These are phyloP conservation scores for Choreutis nemorana DNA, from an alignment of 2,888 invertebrate genomes.

Conservation along the genomic window DNA sequence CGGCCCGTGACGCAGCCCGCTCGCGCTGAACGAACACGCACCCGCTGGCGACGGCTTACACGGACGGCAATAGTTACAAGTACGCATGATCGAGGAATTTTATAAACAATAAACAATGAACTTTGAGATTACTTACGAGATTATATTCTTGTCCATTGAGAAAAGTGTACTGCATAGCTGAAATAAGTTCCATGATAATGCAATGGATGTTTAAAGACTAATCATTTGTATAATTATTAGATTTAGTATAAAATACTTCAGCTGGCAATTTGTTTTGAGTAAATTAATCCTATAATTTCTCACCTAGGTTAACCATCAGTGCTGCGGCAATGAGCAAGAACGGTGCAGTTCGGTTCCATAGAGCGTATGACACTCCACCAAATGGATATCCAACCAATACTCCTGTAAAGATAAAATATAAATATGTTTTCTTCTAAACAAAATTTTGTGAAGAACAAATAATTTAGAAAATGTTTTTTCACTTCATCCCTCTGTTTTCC, in stretches of 20 bases:
- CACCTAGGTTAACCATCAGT: slow-evolving; percentile 32
- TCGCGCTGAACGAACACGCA: slow-evolving; percentile 9
- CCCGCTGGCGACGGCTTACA: slow-evolving; percentile 9
- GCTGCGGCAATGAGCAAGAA: slow-evolving; percentile 37
- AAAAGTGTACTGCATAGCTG: slow-evolving; percentile 34
- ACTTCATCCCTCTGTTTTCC: too few relatives aligned
- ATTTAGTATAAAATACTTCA: neutral
- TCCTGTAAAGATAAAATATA: slow-evolving; percentile 30
- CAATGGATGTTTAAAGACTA: neutral
- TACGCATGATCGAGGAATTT: too few relatives aligned
- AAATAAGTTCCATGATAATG: slow-evolving; percentile 8
- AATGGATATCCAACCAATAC: slow-evolving; percentile 54
- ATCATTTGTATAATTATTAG: too few relatives aligned
- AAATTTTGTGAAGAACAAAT: too few relatives aligned
- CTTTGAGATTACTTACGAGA: slow-evolving; percentile 31
- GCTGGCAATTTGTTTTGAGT: too few relatives aligned
- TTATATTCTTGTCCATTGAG: slow-evolving; percentile 30
- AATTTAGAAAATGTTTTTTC: too few relatives aligned
- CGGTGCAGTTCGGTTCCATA: slow-evolving; percentile 39
- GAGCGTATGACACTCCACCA: slow-evolving; percentile 37
- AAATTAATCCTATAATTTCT: neutral
- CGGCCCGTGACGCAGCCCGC: slow-evolving; percentile 20
- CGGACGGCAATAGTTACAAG: neutral
- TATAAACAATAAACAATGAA: neutral
- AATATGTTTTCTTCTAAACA: too few relatives aligned